phyloP scores from a whole-genome alignment of 1,140 invertebrate genomes.

The Zaprionus africanus region DNA sequence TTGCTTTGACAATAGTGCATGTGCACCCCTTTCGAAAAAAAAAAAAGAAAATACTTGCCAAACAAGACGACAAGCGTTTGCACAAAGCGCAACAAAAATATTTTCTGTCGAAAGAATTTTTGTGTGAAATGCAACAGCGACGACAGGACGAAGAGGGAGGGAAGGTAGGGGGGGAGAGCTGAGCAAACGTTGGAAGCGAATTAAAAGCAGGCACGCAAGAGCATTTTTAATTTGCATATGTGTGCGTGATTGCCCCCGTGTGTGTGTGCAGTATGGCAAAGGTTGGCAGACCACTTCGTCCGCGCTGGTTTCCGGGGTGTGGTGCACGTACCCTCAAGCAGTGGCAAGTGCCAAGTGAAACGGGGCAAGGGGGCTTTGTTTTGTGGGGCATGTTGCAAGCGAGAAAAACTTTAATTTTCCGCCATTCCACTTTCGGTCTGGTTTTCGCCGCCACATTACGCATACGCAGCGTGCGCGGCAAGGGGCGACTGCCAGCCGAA shows the following conservation, averaged over 20 bases:
- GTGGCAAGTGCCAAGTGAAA: not conserved
- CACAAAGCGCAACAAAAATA: slow-evolving; percentile 48
- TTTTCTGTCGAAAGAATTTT: slow-evolving; percentile 36
- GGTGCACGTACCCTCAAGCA: not conserved
- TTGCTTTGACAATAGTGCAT: not conserved
- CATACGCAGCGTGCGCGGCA: slow-evolving; percentile 66
- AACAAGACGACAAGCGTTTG: slow-evolving; percentile 7
- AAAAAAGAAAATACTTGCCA: not conserved
- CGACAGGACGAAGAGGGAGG: slow-evolving; percentile 13
- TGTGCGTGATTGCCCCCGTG: slow-evolving; percentile 20
- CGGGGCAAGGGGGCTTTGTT: slow-evolving; percentile 12
- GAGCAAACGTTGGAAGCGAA: slow-evolving; percentile 10
- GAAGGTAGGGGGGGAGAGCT: not conserved
- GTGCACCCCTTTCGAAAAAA: not conserved
- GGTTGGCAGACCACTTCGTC: slow-evolving; percentile 56
- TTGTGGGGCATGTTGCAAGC: slow-evolving; percentile 21
- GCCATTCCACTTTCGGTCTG: slow-evolving; percentile 65
- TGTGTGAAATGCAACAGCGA: slow-evolving; percentile 47
- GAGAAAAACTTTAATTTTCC: slow-evolving; percentile 68
- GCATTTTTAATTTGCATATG: slow-evolving; percentile 44
- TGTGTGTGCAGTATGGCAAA: slow-evolving; percentile 21
- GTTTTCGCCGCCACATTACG: slow-evolving; percentile 63
- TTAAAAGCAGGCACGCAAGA: slow-evolving; percentile 40
- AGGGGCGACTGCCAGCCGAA: slow-evolving; percentile 15
- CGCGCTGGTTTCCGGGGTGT: slow-evolving; percentile 32